Conservation (phyloP, 1,140 invertebrate species). For the Mercenaria mercenaria region DNA sequence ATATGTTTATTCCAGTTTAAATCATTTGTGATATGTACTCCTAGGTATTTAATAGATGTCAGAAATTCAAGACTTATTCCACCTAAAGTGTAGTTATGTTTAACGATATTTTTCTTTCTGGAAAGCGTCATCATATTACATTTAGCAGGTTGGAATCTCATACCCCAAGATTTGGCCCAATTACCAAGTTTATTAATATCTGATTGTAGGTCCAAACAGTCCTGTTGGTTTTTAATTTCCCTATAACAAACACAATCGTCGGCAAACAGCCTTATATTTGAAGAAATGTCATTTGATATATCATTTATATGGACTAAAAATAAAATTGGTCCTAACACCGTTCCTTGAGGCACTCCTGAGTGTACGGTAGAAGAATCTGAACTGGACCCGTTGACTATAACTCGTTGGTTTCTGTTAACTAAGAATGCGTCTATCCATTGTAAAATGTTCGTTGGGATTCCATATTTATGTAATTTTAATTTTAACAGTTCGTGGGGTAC, state of each 20-base stretch:
- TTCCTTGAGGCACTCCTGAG: slow-evolving; percentile 1
- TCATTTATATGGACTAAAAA: slow-evolving; percentile 32
- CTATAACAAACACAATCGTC: not conserved
- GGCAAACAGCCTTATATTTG: too few species aligned
- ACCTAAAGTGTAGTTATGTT: not conserved
- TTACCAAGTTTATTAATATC: not conserved
- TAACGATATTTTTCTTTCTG: not conserved
- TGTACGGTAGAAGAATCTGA: not conserved
- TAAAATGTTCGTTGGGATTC: not conserved
- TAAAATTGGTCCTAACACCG: not conserved
- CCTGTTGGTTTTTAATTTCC: not conserved
- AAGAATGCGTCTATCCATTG: not conserved
- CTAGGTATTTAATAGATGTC: slow-evolving; percentile 30
- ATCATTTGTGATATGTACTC: slow-evolving; percentile 12
- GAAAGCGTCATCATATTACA: slow-evolving; percentile 28
- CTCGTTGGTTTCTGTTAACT: slow-evolving; percentile 4
- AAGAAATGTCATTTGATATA: slow-evolving; percentile 19
- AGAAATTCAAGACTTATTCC: not conserved
- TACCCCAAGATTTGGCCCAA: slow-evolving; percentile 16
- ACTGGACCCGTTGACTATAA: not conserved
- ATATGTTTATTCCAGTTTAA: slow-evolving; percentile 32
- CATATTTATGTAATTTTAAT: not conserved
- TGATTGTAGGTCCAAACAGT: not conserved
- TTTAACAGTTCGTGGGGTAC: slow-evolving; percentile 55
- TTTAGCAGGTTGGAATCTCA: slow-evolving; percentile 40